Evolutionary conservation across 2,113 vertebrate genomes (phyloP), one percentile per base, ranked within the genome.

Genomic region (Machaerirhynchus nigripectus): DNA sequence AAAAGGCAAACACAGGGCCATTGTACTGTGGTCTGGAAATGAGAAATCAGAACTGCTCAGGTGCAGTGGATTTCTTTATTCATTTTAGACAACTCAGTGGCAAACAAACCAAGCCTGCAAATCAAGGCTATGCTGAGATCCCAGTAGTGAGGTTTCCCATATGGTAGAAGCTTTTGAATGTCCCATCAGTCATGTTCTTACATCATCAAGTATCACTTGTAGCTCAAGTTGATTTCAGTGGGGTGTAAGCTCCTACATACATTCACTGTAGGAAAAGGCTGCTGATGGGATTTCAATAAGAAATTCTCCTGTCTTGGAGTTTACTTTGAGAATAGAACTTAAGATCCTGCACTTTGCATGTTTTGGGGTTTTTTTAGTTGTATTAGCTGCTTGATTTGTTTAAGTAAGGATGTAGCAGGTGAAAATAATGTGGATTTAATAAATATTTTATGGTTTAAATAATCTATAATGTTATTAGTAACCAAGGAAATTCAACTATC

Each of bases 1-100:
- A 94, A 76, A 94, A 89, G 69, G 52, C 53, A 96, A 89, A 95
- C 85, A 84, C 40, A 79, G 53, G 31, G 15, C 37, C 61, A 57
- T 68, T 82, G 73, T 71, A 46, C 18, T 46, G 23, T n/a, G 18
- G 44, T 37, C 52, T 84, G 53, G 65, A 69, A 92, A 88, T 33
- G 49, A 93, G 77, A 92, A 78, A 95, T 60, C 26, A 75, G 59
- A 89, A 71, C 80, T 82, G 69, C 40, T 90, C 52, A 90, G 73
- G 57, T 81, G 55, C 69, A 93, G 23, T 75, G 56, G n/a, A 27
- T 63, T 87, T 67, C 59, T 92, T 67, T 68, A 82, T 39, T 31
- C 61, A n/a, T 67, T 77, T 93, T 50, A 90, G 56, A 84, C 40
- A 84, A 26, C 61, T 75, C 31, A 60, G 33, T 8, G 22, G 82